Conservation (phyloP, 2,113 vertebrate genomes). For the Phaethon lepturus region DNA sequence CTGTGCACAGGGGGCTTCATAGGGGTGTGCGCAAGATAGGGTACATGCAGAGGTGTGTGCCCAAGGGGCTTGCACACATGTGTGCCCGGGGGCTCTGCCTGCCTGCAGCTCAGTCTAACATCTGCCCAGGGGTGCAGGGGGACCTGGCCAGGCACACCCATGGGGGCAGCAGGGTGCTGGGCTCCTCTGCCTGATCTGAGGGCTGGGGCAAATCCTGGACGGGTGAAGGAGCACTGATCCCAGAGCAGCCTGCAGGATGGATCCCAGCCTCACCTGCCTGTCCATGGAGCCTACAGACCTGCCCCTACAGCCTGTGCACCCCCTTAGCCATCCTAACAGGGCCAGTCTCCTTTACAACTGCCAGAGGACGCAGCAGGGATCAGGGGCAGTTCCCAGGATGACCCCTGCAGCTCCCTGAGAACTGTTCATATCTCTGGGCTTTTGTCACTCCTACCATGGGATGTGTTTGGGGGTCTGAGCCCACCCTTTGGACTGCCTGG, state of each 20-base stretch:
- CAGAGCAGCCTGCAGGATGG: rapidly evolving
- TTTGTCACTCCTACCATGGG: not conserved
- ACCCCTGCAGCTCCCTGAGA: not conserved
- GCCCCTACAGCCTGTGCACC: not conserved
- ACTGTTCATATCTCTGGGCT: not conserved
- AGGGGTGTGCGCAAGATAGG: rapidly evolving
- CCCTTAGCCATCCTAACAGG: rapidly evolving
- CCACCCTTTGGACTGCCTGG: not conserved
- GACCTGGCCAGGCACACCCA: rapidly evolving
- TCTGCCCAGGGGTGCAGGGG: not conserved
- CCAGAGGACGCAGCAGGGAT: not conserved
- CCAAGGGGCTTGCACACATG: rapidly evolving
- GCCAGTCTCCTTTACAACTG: rapidly evolving
- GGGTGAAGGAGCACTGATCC: rapidly evolving
- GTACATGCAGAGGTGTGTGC: rapidly evolving
- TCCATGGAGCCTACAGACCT: rapidly evolving
- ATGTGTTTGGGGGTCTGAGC: not conserved
- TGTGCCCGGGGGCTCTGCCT: rapidly evolving
- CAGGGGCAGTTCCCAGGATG: not conserved
- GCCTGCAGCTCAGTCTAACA: not conserved
- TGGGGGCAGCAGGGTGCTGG: rapidly evolving
- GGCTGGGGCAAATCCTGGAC: not conserved
- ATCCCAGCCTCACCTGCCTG: not conserved
- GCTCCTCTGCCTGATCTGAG: not conserved
- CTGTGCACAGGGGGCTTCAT: rapidly evolving